Evolutionary conservation across 2,888 invertebrate species (phyloP).

Genomic region (Drosophila prostipennis): DNA sequence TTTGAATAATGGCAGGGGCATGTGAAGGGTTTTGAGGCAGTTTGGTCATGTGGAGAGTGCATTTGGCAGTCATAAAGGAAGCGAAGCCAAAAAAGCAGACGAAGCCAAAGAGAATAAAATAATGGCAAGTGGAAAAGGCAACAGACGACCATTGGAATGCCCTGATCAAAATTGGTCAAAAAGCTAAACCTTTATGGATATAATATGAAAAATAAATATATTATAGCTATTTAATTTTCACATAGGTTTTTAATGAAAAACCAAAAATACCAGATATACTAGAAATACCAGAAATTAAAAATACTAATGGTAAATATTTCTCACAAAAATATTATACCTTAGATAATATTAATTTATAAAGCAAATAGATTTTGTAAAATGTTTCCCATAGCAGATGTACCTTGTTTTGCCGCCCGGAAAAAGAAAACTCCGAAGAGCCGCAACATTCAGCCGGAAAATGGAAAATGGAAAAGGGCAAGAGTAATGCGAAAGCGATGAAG

Average conservation of each 20-base stretch:
- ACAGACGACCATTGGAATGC: constrained; percentile 3
- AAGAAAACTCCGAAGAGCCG: constrained; percentile 12
- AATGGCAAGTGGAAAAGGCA: constrained; percentile 9
- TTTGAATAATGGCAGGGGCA: constrained; percentile 37
- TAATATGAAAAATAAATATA: too few species aligned
- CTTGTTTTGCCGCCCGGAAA: neutral
- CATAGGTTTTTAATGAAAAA: too few species aligned
- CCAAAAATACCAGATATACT: too few species aligned
- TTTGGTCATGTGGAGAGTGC: constrained; percentile 26
- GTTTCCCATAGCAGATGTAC: constrained; percentile 1
- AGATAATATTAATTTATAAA: too few species aligned
- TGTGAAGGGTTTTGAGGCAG: constrained; percentile 11
- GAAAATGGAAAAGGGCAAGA: constrained; percentile 35
- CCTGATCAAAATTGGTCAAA: neutral
- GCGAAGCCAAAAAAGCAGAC: constrained; percentile 27
- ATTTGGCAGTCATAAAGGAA: constrained; percentile 34
- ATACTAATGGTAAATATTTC: too few species aligned
- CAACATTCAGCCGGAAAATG: constrained; percentile 33
- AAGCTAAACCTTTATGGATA: too few species aligned
- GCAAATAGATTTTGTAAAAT: too few species aligned
- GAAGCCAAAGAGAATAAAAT: constrained; percentile 34
- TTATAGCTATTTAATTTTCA: too few species aligned
- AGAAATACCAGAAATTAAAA: too few species aligned
- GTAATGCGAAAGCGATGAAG: constrained; percentile 64
- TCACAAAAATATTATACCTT: too few species aligned